These are phyloP conservation scores for Dasypolia templi DNA, from an alignment of 2,888 invertebrate genomes.

Conservation along the genomic window DNA sequence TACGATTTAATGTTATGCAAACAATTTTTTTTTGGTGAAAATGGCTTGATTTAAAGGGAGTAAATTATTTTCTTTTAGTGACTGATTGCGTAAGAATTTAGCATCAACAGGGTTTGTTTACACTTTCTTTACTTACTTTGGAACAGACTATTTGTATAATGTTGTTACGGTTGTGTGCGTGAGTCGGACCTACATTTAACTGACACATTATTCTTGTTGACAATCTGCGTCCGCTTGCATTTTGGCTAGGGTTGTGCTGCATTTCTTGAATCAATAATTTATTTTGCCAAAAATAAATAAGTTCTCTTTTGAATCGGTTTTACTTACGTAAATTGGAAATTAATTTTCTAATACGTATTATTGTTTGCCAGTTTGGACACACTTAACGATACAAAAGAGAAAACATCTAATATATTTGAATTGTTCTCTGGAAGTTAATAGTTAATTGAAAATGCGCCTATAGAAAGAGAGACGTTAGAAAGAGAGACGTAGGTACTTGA, in stretches of 20 bases:
- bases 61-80: not conserved
- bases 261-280: not conserved
- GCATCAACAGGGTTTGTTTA: not conserved
- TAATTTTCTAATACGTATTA: not conserved
- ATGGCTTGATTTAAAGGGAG: not conserved
- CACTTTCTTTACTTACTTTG: not conserved
- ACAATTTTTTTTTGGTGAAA: not conserved
- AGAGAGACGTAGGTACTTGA: not conserved
- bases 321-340: not conserved
- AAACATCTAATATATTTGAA: not conserved
- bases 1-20: not conserved
- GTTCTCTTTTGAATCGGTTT: not conserved
- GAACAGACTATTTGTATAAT: not conserved
- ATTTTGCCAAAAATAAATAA: not conserved
- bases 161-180: constrained; percentile 26
- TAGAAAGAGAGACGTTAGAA: too few species aligned
- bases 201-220: constrained; percentile 66
- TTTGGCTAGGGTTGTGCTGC: constrained; percentile 53
- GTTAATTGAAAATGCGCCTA: not conserved
- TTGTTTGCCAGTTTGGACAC: not conserved
- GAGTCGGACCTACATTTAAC: constrained; percentile 50
- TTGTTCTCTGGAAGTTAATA: too few species aligned
- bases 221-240: constrained; percentile 65
- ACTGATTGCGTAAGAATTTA: not conserved
- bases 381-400: not conserved